Base-by-base conservation (phyloP, 1,140 invertebrate species). In the Drosophila novamexicana region DNA sequence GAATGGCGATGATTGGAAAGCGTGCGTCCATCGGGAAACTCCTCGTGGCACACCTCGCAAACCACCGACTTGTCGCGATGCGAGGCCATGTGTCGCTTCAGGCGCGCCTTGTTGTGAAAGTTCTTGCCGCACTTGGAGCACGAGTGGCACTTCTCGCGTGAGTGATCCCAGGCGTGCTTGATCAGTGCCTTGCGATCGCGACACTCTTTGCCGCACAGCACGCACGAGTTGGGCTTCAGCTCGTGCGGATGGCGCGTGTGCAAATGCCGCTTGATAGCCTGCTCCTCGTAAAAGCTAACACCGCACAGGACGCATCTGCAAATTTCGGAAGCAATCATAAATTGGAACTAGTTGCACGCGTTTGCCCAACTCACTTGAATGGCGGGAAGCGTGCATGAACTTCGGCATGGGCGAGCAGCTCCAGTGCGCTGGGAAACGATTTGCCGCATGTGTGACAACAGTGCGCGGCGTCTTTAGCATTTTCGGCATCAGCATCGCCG, bases 371-470 rank as follows among this genome's bases (percentile, higher is more conserved):
- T 84, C 79, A 94, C 93, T 94, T 94, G 68, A 93, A 93, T 36
- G 94, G 93, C 59, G 92, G 83, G 73, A 92, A 94, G 77, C 95
- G 94, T 32, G 95, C 94, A 90, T 96, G 96, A 1, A 95, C 93
- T 93, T 96, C 96, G 2, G 96, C 95, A 92, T 97, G 96, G 14
- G 95, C 95, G n/a, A 96, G 93, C 47, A 97, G 93, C 79, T 96
- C 95, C 59, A 96, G 91, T 29, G 95, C 95, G 86, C 96, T 95
- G 18, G 94, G 94, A 90, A 96, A 97, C 45, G 94, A 94, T 91
- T 96, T 95, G 34, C 96, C 96, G 90, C 96, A 96, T 39, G 96
- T 95, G 82, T 95, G 95, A 86, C 96, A 97, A 64, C 95, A 73
- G 63, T 92, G 91, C 0, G 69, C 49, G 2, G 57, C 47, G 44